phyloP scores from a whole-genome alignment of 2,797 vertebrate genomes.

The Melanotaenia parkinsoni region DNA sequence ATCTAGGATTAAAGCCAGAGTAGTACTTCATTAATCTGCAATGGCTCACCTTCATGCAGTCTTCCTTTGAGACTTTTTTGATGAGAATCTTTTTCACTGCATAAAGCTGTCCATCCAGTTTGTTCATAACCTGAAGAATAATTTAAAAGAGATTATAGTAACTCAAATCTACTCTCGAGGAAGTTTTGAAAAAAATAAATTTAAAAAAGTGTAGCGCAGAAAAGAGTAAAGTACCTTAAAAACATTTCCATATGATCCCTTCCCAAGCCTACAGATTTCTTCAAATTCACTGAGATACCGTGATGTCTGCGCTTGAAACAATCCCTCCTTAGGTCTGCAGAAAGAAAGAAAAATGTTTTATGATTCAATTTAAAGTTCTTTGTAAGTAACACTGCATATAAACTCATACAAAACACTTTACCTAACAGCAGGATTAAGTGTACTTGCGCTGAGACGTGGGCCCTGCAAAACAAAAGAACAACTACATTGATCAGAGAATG shows the following conservation, averaged over 20 bases:
- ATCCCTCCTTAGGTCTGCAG: slow-evolving; percentile 78
- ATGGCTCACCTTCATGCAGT: slow-evolving; percentile 92
- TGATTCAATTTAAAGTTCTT: neutral
- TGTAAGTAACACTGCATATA: neutral
- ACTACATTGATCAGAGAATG: slow-evolving; percentile 10
- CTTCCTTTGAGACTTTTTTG: slow-evolving; percentile 90
- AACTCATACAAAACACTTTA: slow-evolving; percentile 60
- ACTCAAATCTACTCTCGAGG: neutral
- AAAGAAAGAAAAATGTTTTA: slow-evolving; percentile 7
- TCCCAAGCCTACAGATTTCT: slow-evolving; percentile 89
- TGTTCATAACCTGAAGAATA: slow-evolving; percentile 91
- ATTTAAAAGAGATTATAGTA: slow-evolving; percentile 7
- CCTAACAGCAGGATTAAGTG: slow-evolving; percentile 79
- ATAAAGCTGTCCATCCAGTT: slow-evolving; percentile 93
- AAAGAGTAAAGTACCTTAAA: slow-evolving; percentile 86
- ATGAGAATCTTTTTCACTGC: slow-evolving; percentile 98
- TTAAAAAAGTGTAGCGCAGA: neutral
- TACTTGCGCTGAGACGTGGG: slow-evolving; percentile 76
- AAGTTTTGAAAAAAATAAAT: neutral
- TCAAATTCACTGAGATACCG: slow-evolving; percentile 97
- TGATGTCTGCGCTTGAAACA: slow-evolving; percentile 93
- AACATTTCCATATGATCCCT: slow-evolving; percentile 95
- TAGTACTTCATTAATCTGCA: neutral
- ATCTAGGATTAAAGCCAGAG: neutral
- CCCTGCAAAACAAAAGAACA: slow-evolving; percentile 65